Evolutionary conservation across 2,888 invertebrate species (phyloP), one percentile per base, ranked within the genome.

Genomic region (Dynastes maya): DNA sequence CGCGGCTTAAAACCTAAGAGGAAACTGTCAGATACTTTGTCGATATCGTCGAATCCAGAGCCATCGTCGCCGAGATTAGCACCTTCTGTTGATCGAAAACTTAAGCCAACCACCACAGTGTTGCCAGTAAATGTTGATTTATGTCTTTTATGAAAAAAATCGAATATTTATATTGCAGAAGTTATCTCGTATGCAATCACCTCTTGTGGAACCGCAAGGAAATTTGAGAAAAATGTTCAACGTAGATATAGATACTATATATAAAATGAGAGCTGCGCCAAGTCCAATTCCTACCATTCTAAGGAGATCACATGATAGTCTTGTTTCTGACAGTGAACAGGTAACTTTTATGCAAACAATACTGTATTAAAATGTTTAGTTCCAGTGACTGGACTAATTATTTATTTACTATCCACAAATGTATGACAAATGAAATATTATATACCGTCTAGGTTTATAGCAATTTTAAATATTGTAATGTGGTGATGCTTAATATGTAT

Each of bases 1-100:
- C 91, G 97, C 72, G 94, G 94, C 63, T 89, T 96, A 55, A 97
- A 97, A 88, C 97, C 97, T 16, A 91, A 91, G 13, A 89, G 91
- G 76, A 91, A 92, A 83, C 83, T 89, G 29, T 90, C 90, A 1
- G 90, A 90, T 85, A 88, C 90, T 0, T 84, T 87, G 29, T 89
- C 90, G 3, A 85, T 86, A 75, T 84, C 86, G 51, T 88, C 89
- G 0, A 88, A 85, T 78, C 84, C 86, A 3, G 86, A 88, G 63
- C 88, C 89, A n/a, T 86, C 88, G 1, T 89, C 89, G 8, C 87
- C 89, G 6, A 85, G 88, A 55, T 85, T 85, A 64, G 92, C 92
- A 8, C 93, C 93, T 5, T 91, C 91, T n/a, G 90, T 92, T 67
- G 92, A 92, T 85, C 89, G 93, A 76, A 92, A 92, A 85, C 88